Conservation (phyloP, 2,113 vertebrate genomes). For the Bubalus kerabau region DNA sequence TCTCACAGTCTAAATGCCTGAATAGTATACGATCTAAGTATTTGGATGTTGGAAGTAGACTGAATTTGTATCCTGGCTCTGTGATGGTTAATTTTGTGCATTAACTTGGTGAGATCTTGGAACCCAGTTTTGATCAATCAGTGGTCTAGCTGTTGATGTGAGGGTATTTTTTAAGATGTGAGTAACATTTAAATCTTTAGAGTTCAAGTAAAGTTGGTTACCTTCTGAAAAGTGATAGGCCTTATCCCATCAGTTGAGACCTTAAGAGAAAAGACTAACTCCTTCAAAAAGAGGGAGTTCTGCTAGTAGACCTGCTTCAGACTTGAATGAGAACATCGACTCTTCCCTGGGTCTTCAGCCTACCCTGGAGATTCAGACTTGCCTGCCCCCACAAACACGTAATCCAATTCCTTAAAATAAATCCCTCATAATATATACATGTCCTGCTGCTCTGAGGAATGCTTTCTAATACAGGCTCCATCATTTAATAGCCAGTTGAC, state of each 20-base stretch:
- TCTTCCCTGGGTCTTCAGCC: background rate
- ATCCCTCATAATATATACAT: background rate
- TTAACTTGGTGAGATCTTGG: background rate
- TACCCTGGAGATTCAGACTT: background rate
- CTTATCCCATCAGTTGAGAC: background rate
- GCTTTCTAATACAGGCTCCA: background rate
- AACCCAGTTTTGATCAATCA: background rate
- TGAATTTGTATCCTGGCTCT: background rate
- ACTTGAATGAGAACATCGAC: background rate
- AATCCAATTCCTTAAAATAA: background rate
- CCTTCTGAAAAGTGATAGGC: background rate
- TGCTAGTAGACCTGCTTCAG: background rate
- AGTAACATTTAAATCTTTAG: background rate
- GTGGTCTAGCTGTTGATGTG: background rate
- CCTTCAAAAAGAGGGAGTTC: background rate
- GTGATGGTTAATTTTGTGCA: background rate
- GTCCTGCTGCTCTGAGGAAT: background rate
- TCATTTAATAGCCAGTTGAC: background rate
- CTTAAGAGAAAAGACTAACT: background rate
- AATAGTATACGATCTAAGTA: background rate
- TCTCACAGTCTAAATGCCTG: background rate
- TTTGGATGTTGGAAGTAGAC: background rate
- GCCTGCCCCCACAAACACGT: accelerated
- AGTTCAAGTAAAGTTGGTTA: background rate
- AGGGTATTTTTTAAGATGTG: background rate